These are phyloP conservation scores for Zoroaster sp. DNA, from an alignment of 53 echinoderm and acorn worm genomes.

Conservation along the genomic window DNA sequence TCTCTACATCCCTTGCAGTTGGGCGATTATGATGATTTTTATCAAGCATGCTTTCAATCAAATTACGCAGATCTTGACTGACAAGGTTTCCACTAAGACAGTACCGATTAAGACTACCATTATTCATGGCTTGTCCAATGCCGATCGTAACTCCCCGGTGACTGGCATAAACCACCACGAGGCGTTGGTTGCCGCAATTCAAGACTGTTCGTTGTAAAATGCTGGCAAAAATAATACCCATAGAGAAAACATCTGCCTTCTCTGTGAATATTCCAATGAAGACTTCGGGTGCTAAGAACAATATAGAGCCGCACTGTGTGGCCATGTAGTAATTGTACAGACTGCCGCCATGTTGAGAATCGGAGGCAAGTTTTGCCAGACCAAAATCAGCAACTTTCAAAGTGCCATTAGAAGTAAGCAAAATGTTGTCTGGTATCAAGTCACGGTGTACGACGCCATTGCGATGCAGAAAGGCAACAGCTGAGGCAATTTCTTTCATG, in stretches of 20 bases:
- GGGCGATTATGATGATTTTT: background rate
- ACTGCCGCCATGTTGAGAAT: too few relatives aligned
- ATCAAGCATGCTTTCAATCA: background rate
- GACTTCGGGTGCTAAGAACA: slow-evolving; percentile 49
- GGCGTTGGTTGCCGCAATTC: accelerated
- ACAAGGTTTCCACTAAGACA: background rate
- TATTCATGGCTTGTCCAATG: background rate
- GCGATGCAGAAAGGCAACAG: too few relatives aligned
- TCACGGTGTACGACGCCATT: too few relatives aligned
- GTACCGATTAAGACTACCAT: background rate
- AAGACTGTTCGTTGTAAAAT: background rate
- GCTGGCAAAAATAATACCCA: slow-evolving; percentile 39
- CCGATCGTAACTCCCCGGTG: background rate
- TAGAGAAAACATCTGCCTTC: slow-evolving; percentile 51
- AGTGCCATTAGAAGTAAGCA: background rate
- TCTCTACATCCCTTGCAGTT: background rate
- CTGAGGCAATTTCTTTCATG: too few relatives aligned
- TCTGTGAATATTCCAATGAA: too few relatives aligned
- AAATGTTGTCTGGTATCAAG: too few relatives aligned
- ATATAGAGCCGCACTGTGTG: background rate
- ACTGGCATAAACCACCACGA: background rate
- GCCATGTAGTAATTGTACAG: too few relatives aligned
- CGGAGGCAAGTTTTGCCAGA: too few relatives aligned
- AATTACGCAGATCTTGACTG: background rate
- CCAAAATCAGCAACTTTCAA: slow-evolving; percentile 19